Conservation (phyloP, 2,888 invertebrate species). For the Neoitamus cyanurus region DNA sequence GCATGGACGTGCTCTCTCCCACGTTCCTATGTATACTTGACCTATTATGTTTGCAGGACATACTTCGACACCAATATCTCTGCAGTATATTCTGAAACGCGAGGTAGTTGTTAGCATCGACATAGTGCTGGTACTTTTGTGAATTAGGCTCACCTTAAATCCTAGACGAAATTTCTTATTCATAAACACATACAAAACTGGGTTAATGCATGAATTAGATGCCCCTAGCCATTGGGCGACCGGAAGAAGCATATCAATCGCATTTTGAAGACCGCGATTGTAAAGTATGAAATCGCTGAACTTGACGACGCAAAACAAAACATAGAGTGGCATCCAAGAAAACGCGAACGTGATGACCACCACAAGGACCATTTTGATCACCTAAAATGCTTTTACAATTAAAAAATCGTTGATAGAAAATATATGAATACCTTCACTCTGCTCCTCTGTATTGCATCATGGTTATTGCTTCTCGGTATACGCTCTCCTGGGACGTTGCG, state of each 20-base stretch:
- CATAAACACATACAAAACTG: slow-evolving; percentile 71
- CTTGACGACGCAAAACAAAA: slow-evolving; percentile 64
- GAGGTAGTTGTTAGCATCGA: background rate
- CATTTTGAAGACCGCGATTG: slow-evolving; percentile 49
- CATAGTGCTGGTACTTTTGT: background rate
- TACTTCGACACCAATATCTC: slow-evolving; percentile 12
- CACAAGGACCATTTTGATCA: slow-evolving; percentile 69
- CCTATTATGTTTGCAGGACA: background rate
- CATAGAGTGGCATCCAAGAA: slow-evolving; percentile 70
- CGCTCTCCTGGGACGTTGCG: slow-evolving; percentile 66
- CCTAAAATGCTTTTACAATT: slow-evolving; percentile 53
- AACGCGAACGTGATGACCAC: slow-evolving; percentile 69
- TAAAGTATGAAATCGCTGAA: slow-evolving; percentile 57
- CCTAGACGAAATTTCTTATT: slow-evolving; percentile 69
- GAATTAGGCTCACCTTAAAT: slow-evolving; percentile 60
- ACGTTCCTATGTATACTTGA: background rate
- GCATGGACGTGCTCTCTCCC: background rate
- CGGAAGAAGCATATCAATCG: slow-evolving; percentile 64
- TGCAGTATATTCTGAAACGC: slow-evolving; percentile 12
- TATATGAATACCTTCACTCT: slow-evolving; percentile 55
- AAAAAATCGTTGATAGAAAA: background rate
- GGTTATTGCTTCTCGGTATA: slow-evolving; percentile 52
- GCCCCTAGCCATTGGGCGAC: slow-evolving; percentile 69
- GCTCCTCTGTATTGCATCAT: slow-evolving; percentile 55
- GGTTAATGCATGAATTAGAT: slow-evolving; percentile 71